Evolutionary conservation across 2,797 vertebrate genomes (phyloP), one percentile per base, ranked within the genome.

Genomic region (Silurus aristotelis): DNA sequence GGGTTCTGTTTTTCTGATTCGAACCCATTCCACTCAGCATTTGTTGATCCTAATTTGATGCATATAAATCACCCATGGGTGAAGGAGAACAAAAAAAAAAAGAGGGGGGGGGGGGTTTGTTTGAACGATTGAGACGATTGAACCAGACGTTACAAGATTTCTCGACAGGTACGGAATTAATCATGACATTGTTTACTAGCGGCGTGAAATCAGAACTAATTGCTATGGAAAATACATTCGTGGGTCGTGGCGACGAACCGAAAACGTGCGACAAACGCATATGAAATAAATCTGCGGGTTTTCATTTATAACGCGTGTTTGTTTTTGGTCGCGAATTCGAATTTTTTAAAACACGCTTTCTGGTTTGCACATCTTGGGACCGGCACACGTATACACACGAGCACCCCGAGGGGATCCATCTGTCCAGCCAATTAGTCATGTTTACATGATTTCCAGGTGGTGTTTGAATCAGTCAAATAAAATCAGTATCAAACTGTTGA

Each of bases 371-470:
- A 60, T 77, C 56, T 80, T 64, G 14, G 64, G 61, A 66, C 61
- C 15, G n/a, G 52, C 17, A 12, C 78, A 71, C 27, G 48, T 60
- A 75, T 2, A 25, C 46, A 82, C 58, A 55, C 68, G 66, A 67
- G 67, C 61, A 12, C 75, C 38, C 60, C 64, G 20, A 63, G 61
- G 61, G 79, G 22, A 58, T 70, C 84, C 79, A 72, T 87, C 83
- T 61, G 79, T 87, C 81, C 66, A 84, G 87, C 85, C 89, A 87
- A 85, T 90, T 89, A 89, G 85, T 87, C 83, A 43, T 86, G 83
- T 88, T 90, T 89, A 90, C 87, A 83, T 31, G 87, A 89, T 89
- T 83, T 85, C 89, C 79, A 87, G 87, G 82, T 83, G 84, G 77
- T 78, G 83, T 85, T 90, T 83, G 63, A 85, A 83, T 82, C 79